phyloP scores from a whole-genome alignment of 2,797 vertebrate genomes.

The Denticeps clupeoides region DNA sequence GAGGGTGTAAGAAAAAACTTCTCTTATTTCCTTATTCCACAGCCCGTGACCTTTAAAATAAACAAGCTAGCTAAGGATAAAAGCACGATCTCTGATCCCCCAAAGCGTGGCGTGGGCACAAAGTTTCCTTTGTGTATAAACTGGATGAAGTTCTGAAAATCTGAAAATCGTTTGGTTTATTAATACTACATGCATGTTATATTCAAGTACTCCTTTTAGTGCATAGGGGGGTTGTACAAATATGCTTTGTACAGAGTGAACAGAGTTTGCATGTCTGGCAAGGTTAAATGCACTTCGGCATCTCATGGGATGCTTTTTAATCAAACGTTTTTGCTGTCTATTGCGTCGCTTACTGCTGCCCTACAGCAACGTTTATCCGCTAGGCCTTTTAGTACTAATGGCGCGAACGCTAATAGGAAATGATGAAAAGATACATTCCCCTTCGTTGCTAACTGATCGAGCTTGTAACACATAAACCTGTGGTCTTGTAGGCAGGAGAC shows the following conservation, averaged over 20 bases:
- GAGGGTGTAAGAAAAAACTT: conserved; percentile 10
- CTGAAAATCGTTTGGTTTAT: conserved; percentile 33
- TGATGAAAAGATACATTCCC: too few relatives aligned
- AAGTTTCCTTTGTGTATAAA: conserved; percentile 37
- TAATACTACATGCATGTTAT: conserved; percentile 41
- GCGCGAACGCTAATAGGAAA: too few relatives aligned
- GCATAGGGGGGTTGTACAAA: too few relatives aligned
- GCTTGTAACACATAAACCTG: too few relatives aligned
- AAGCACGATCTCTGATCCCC: conserved; percentile 30
- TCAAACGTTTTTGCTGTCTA: too few relatives aligned
- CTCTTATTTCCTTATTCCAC: conserved; percentile 35
- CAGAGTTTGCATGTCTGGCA: conserved; percentile 16
- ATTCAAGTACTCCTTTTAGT: too few relatives aligned
- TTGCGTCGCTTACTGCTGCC: conserved; percentile 8
- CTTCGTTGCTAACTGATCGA: too few relatives aligned
- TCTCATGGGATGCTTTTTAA: too few relatives aligned
- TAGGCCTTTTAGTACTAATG: too few relatives aligned
- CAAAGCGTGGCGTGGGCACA: conserved; percentile 21
- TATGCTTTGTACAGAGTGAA: too few relatives aligned
- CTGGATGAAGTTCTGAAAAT: conserved; percentile 38
- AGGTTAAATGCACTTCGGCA: background rate
- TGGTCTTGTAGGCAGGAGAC: too few relatives aligned
- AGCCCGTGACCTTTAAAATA: conserved; percentile 51
- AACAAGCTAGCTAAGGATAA: conserved; percentile 30
- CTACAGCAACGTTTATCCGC: too few relatives aligned